Percentiles rank a stretch among this genome's conserved stretches.
phyloP scores from a whole-genome alignment of 2,888 invertebrate species.

The Nudaria mundana region DNA sequence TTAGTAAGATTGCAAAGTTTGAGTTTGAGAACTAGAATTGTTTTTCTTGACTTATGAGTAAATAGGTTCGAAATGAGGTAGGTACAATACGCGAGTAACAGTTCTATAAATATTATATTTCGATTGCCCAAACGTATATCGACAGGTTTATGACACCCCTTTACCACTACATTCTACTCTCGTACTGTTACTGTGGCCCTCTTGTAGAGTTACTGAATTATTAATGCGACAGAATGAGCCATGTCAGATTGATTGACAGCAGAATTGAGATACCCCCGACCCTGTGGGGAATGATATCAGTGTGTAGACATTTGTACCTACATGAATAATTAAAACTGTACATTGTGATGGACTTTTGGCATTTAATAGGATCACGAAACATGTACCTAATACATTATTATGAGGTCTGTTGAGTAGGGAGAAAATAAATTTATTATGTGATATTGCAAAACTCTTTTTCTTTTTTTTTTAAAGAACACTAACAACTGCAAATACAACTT shows the following conservation, averaged over 20 bases:
- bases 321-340: not conserved
- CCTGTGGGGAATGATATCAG: not conserved
- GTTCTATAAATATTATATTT: no score
- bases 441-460: no score
- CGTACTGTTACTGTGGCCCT: constrained; percentile 7
- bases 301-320: not conserved
- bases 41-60: no score
- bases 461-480: no score
- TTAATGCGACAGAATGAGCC: constrained; percentile 25
- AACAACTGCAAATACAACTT: no score
- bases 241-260: constrained; percentile 13
- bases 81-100: no score
- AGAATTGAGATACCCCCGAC: constrained; percentile 3
- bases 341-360: not conserved
- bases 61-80: no score
- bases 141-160: not conserved
- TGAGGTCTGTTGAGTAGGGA: no score
- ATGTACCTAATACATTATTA: not conserved
- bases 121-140: not conserved
- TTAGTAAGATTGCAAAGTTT: no score
- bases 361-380: not conserved
- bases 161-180: not conserved
- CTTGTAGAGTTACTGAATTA: constrained; percentile 25
- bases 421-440: no score
- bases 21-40: no score